Conservation (phyloP, 2,888 invertebrate genomes). For the Leptopilina syphax region DNA sequence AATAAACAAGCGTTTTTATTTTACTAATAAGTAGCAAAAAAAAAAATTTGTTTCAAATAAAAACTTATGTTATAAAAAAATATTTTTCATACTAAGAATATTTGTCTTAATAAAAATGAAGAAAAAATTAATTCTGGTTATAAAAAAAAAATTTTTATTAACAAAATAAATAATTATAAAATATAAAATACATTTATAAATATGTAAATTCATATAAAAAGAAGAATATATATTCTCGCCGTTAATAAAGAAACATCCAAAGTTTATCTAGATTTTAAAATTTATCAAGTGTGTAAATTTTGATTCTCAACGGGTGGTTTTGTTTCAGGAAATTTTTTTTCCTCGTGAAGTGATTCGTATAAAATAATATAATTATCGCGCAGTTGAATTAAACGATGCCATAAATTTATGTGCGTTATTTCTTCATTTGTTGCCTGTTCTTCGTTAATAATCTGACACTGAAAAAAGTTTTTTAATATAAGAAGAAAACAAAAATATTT, state of each 20-base stretch:
- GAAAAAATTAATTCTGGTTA: no score
- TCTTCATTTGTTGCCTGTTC: constrained; percentile 60
- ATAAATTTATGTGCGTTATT: constrained; percentile 64
- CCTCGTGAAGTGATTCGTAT: constrained; percentile 65
- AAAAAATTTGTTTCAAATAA: no score
- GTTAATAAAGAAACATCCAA: background rate
- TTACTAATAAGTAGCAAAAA: no score
- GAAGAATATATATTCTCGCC: background rate
- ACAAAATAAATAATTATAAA: no score
- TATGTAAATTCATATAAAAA: background rate
- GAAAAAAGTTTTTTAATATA: no score
- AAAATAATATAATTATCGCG: constrained; percentile 71
- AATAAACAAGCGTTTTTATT: no score
- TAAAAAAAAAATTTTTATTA: background rate
- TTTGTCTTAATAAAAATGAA: no score
- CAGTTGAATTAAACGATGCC: constrained; percentile 69
- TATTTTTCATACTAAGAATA: no score
- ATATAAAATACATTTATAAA: background rate
- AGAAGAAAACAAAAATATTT: no score
- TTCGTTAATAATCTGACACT: background rate
- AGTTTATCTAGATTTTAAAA: background rate
- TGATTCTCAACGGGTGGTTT: background rate
- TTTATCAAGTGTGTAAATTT: constrained; percentile 2
- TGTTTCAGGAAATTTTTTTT: constrained; percentile 53
- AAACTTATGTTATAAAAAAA: no score